phyloP scores from a whole-genome alignment of 1,140 invertebrate genomes.

The Trigoniulus corallinus region DNA sequence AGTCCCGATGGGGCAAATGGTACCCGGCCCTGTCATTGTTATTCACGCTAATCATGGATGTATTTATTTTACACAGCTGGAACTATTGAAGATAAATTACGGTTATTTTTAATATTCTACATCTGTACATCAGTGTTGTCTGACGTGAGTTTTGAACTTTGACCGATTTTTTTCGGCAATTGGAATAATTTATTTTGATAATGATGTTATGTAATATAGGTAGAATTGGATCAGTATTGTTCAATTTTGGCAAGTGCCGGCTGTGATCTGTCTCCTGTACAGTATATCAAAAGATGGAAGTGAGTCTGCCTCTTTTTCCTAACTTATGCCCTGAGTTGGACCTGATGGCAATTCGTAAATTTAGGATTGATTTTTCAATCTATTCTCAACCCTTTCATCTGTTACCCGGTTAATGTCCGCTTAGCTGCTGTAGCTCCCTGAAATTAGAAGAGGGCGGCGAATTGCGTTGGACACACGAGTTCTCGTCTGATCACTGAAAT shows the following conservation, averaged over 20 bases:
- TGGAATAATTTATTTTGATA: too few species aligned
- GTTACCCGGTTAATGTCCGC: too few species aligned
- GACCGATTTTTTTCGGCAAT: background rate
- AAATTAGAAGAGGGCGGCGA: too few species aligned
- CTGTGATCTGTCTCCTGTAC: slow-evolving; percentile 64
- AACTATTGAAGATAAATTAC: slow-evolving; percentile 77
- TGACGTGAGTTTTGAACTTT: slow-evolving; percentile 33
- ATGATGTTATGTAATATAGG: too few species aligned
- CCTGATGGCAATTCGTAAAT: background rate
- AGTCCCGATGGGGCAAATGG: too few species aligned
- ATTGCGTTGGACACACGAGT: too few species aligned
- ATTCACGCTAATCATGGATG: background rate
- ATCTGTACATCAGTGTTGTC: slow-evolving; percentile 63
- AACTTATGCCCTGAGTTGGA: slow-evolving; percentile 4
- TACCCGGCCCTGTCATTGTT: background rate
- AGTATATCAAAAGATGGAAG: slow-evolving; percentile 83
- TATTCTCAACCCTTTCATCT: too few species aligned
- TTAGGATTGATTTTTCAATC: too few species aligned
- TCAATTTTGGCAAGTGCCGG: slow-evolving; percentile 56
- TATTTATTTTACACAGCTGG: slow-evolving; percentile 35
- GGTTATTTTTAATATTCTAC: slow-evolving; percentile 89
- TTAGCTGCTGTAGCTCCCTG: too few species aligned
- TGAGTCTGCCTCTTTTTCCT: slow-evolving; percentile 28
- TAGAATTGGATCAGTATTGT: slow-evolving; percentile 66
- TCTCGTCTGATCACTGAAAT: too few species aligned